phyloP scores from a whole-genome alignment of 2,888 invertebrate species.

The Polylopha cassiicola region DNA sequence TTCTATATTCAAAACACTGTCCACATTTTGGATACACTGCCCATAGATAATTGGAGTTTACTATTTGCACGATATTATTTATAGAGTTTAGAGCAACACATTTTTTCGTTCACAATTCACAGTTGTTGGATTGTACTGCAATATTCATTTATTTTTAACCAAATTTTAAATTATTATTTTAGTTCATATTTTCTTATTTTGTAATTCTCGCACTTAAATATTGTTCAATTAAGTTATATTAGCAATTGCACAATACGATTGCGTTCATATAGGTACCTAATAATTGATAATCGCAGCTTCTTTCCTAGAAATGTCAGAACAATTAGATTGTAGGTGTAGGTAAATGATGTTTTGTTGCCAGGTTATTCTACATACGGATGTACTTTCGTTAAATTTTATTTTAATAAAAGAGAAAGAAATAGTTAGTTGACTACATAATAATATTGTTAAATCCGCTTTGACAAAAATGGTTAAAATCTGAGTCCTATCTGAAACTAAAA shows the following conservation, averaged over 20 bases:
- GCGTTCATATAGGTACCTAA: constrained; percentile 16
- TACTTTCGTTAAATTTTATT: no score
- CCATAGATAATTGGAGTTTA: no score
- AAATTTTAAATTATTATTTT: background rate
- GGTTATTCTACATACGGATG: background rate
- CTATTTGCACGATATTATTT: no score
- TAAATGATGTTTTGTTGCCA: constrained; percentile 2
- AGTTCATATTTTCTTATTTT: background rate
- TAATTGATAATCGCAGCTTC: constrained; percentile 16
- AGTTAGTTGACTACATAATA: no score
- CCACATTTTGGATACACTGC: constrained; percentile 28
- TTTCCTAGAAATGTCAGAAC: constrained; percentile 18
- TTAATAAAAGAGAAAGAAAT: no score
- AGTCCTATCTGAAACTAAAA: no score
- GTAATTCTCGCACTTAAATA: constrained; percentile 16
- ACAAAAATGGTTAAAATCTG: no score
- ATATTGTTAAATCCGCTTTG: no score
- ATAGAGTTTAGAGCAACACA: no score
- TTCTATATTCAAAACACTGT: constrained; percentile 19
- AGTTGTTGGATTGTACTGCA: no score
- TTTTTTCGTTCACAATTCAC: no score
- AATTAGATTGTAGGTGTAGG: constrained; percentile 10
- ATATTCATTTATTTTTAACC: no score
- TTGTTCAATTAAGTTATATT: constrained; percentile 2
- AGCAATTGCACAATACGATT: constrained; percentile 7